These are phyloP conservation scores for Catharus minimus DNA, from an alignment of 2,113 vertebrate genomes.

Conservation along the genomic window DNA sequence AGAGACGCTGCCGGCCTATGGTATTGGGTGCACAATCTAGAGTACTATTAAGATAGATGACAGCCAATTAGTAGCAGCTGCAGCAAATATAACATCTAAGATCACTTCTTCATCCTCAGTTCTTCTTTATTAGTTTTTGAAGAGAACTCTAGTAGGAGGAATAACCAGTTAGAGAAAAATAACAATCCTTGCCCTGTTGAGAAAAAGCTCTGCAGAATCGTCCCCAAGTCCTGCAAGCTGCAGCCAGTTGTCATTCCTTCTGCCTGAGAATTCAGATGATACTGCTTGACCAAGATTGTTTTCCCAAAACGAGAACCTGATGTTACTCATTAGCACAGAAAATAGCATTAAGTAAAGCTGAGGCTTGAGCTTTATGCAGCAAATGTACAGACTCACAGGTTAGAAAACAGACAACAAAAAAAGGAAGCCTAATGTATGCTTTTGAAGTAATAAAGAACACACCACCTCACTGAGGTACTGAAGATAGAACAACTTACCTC, in stretches of 20 bases:
- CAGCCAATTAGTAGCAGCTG: background rate
- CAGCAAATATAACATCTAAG: background rate
- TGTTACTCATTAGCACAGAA: background rate
- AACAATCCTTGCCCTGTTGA: background rate
- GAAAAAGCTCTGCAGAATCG: conserved; percentile 3
- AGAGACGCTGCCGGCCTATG: background rate
- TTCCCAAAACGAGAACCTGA: background rate
- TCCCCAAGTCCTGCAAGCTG: background rate
- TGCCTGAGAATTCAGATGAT: background rate
- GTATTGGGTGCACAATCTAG: background rate
- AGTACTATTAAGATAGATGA: background rate
- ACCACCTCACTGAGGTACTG: background rate
- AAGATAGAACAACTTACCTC: background rate
- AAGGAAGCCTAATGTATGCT: background rate
- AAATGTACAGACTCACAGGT: background rate
- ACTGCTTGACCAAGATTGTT: background rate
- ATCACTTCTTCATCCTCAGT: background rate
- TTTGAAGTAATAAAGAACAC: background rate
- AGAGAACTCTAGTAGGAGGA: background rate
- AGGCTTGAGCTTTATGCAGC: background rate
- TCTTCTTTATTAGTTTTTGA: background rate
- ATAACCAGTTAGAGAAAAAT: conserved; percentile 7
- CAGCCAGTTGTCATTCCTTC: conserved; percentile 5
- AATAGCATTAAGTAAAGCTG: background rate
- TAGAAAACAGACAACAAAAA: background rate